Evolutionary conservation across 2,113 vertebrate species (phyloP).

Genomic region (Colistium nudipinnis): DNA sequence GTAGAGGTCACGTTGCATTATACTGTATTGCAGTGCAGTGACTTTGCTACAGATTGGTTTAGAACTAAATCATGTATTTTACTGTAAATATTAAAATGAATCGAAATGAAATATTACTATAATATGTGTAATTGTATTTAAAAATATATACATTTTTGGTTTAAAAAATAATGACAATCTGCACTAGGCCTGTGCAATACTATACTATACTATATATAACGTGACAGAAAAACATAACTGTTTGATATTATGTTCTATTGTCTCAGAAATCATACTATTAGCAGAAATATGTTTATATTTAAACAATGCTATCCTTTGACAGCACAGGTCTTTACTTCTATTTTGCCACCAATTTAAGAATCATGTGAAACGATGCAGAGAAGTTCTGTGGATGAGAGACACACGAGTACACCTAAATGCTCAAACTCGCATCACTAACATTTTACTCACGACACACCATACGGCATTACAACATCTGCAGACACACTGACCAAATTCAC

Average conservation of each 20-base stretch:
- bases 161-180: neutral
- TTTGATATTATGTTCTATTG: neutral
- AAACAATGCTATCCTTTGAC: neutral
- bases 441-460: neutral
- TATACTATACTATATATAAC: neutral
- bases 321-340: no score
- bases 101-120: neutral
- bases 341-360: neutral
- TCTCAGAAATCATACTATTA: no score
- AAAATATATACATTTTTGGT: neutral
- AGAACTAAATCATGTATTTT: neutral
- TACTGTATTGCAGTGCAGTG: neutral
- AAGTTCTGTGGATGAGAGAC: no score
- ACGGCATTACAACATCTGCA: neutral
- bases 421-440: neutral
- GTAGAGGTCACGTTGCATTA: constrained; percentile 22
- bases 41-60: neutral
- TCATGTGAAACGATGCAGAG: neutral
- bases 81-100: neutral
- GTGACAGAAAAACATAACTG: no score
- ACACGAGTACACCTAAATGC: neutral
- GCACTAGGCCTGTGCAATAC: neutral
- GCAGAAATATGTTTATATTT: neutral
- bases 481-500: neutral
- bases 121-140: neutral